Evolutionary conservation across 2,113 vertebrate species (phyloP), one percentile per base, ranked within the genome.

Genomic region (Cinclus cinclus): DNA sequence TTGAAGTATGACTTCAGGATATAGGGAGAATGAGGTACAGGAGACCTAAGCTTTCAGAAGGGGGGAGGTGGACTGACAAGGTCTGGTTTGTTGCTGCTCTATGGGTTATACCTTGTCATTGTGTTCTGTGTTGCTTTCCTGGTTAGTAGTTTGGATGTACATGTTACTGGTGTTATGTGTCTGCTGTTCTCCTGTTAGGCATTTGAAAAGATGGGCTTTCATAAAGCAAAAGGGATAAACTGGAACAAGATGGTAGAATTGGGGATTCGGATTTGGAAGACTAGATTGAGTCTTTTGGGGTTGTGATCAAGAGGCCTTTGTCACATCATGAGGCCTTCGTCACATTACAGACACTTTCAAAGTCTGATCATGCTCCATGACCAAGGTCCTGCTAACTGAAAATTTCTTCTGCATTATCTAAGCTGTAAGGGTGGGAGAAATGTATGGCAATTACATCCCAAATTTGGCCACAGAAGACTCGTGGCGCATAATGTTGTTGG

Each of bases 401-500:
- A 55, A 15, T 25, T 67, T 71, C n/a, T 70, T 47, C 39, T 93
- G n/a, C 53, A 11, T 90, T 79, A 25, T 52, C 39, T 58, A 52
- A 92, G 64, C 23, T 92, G 23, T 39, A 65, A 70, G 56, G 68
- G 64, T 83, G 86, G 83, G 89, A 80, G 44, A 25, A 83, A 39
- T 80, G 39, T 71, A 20, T 75, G 68, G 41, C 78, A 81, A 52
- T 68, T 80, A 24, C 22, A 83, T 56, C 31, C 92, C 83, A 3
- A 53, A 23, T 92, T 89, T 82, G 59, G 49, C 87, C 71, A 33
- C 55, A 64, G 22, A 30, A 47, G 44, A 47, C 25, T 55, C 58
- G 68, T 85, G 78, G 85, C 78, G 81, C 78, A 85, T 95, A 95
- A 95, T 69, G 24, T 74, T 97, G 52, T 97, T 96, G 47, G 70